Percentiles rank a stretch among this genome's conserved stretches.
phyloP scores from a whole-genome alignment of 2,113 vertebrate genomes.

The Lagopus leucura region DNA sequence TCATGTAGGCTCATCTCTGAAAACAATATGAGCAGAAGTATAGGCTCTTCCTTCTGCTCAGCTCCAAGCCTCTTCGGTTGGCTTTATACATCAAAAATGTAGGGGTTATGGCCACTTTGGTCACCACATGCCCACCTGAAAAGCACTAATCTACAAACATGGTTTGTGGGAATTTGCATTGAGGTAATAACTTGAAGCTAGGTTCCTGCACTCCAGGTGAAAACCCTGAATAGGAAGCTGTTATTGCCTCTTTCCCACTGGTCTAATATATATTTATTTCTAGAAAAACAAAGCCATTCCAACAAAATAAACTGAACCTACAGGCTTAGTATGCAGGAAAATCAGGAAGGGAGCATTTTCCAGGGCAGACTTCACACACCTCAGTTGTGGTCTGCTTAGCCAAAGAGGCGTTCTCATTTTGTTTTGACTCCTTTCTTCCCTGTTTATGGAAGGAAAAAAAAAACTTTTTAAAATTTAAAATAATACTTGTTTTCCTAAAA shows the following conservation, averaged over 20 bases:
- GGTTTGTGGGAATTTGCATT: not conserved
- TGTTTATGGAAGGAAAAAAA: not conserved
- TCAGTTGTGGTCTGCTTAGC: not conserved
- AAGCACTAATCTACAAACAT: accelerated
- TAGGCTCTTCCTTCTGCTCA: not conserved
- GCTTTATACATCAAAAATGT: not conserved
- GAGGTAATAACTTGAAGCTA: not conserved
- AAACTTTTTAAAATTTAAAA: not conserved
- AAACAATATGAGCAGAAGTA: not conserved
- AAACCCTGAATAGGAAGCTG: not conserved
- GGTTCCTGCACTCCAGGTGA: not conserved
- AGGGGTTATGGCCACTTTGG: accelerated
- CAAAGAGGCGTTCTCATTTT: not conserved
- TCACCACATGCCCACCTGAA: not conserved
- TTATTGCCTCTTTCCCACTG: not conserved
- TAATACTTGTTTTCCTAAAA: not conserved
- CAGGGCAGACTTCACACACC: not conserved
- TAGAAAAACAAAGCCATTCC: not conserved
- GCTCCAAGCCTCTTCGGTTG: not conserved
- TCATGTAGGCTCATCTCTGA: not conserved
- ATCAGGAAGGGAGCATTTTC: not conserved
- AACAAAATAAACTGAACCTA: not conserved
- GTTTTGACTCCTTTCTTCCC: not conserved
- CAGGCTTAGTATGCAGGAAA: not conserved
- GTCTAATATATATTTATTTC: not conserved